phyloP scores from a whole-genome alignment of 2,888 invertebrate genomes.

The Ecliptopera silaceata region DNA sequence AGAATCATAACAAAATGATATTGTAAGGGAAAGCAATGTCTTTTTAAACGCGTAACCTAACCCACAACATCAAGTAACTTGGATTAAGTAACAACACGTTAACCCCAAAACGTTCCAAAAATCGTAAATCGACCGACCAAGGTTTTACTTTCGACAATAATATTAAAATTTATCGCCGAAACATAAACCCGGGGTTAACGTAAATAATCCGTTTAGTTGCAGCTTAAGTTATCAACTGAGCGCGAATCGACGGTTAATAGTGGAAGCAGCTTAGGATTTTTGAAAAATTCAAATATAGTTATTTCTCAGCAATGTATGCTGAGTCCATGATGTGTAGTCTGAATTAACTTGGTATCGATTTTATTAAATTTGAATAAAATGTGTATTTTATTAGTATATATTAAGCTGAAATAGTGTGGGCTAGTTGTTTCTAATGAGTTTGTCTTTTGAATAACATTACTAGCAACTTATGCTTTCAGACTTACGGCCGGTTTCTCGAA shows the following conservation, averaged over 20 bases:
- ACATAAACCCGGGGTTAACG: constrained; percentile 32
- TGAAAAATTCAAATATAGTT: not conserved
- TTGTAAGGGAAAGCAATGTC: not conserved
- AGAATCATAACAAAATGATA: too few species aligned
- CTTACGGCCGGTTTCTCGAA: too few species aligned
- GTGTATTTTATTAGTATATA: too few species aligned
- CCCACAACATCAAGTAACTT: not conserved
- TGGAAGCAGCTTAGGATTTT: not conserved
- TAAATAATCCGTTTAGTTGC: constrained; percentile 30
- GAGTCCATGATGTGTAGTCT: too few species aligned
- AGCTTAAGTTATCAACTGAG: constrained; percentile 23
- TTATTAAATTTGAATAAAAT: too few species aligned
- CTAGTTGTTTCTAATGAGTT: too few species aligned
- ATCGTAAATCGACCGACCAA: constrained; percentile 32
- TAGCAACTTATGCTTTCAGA: too few species aligned
- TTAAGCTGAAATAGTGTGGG: too few species aligned
- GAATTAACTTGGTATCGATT: too few species aligned
- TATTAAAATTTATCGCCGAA: constrained; percentile 36
- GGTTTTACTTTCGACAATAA: constrained; percentile 35
- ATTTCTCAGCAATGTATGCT: not conserved
- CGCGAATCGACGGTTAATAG: constrained; percentile 5
- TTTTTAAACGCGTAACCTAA: not conserved
- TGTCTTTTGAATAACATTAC: too few species aligned
- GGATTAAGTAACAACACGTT: constrained; percentile 14
- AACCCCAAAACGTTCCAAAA: constrained; percentile 26